Evolutionary conservation across 2,113 vertebrate genomes (phyloP).

Genomic region (Paradisaea rubra): DNA sequence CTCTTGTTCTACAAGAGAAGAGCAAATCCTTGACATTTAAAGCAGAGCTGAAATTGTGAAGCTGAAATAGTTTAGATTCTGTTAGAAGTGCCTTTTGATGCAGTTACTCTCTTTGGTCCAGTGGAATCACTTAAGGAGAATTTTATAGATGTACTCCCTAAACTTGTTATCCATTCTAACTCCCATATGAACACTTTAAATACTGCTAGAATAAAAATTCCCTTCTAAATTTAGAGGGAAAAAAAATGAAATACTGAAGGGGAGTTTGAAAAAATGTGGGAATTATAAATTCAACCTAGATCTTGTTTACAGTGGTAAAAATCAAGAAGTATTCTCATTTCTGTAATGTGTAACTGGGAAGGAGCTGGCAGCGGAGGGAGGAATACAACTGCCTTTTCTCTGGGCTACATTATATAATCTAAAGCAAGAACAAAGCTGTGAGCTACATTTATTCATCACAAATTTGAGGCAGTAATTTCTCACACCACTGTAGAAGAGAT

Average conservation of each 20-base stretch:
- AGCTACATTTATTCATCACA: constrained; percentile 6
- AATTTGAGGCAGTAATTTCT: background rate
- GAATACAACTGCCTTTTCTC: background rate
- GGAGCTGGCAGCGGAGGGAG: background rate
- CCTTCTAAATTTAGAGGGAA: background rate
- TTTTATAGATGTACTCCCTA: background rate
- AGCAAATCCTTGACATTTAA: constrained; percentile 13
- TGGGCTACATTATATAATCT: background rate
- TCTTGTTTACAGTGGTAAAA: background rate
- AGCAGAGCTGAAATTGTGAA: background rate
- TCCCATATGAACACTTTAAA: background rate
- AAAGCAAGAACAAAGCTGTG: background rate
- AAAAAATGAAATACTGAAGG: background rate
- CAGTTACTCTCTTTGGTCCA: background rate
- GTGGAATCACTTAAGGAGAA: background rate
- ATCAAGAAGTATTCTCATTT: background rate
- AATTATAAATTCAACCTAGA: background rate
- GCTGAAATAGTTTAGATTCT: background rate
- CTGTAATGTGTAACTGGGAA: background rate
- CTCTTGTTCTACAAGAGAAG: background rate
- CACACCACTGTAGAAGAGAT: background rate
- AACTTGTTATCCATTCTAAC: background rate
- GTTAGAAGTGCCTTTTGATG: background rate
- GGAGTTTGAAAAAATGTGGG: background rate
- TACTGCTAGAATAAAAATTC: background rate